Evolutionary conservation across 2,888 invertebrate species (phyloP).

Genomic region (Nyleta sp.): DNA sequence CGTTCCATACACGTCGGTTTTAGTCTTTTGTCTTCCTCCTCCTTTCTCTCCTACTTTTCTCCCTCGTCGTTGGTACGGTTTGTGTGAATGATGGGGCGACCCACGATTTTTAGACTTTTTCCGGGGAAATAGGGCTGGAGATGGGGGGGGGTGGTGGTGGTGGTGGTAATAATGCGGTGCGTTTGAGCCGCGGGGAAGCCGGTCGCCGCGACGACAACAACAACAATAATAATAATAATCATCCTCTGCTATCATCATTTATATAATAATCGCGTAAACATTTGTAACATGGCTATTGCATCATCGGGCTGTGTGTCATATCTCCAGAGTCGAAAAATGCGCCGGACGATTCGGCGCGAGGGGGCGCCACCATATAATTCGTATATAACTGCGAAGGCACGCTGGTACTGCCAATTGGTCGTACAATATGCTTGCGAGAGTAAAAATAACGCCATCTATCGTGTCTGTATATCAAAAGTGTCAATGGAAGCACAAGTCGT

Average conservation of each 20-base stretch:
- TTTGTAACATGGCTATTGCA: conserved; percentile 50
- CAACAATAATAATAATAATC: conserved; percentile 15
- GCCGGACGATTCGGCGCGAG: conserved; percentile 4
- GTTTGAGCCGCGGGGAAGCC: neutral
- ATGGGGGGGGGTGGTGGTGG: neutral
- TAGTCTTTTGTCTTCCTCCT: neutral
- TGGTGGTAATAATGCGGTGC: too few relatives aligned
- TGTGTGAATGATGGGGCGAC: too few relatives aligned
- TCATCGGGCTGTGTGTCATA: conserved; percentile 29
- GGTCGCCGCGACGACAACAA: neutral
- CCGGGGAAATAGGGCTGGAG: neutral
- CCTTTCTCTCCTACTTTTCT: neutral
- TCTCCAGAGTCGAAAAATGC: neutral
- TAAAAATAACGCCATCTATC: conserved; percentile 66
- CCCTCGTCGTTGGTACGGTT: too few relatives aligned
- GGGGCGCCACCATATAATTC: conserved; percentile 41
- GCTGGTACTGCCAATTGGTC: conserved; percentile 65
- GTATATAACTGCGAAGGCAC: conserved; percentile 64
- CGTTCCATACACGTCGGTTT: neutral
- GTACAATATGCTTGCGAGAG: conserved; percentile 62
- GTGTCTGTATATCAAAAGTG: conserved; percentile 59
- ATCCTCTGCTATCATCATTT: conserved; percentile 23
- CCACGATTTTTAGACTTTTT: too few relatives aligned
- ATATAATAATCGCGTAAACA: conserved; percentile 38
- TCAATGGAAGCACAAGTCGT: conserved; percentile 61